phyloP scores from a whole-genome alignment of 2,113 vertebrate genomes.

The Eleginops maclovinus region DNA sequence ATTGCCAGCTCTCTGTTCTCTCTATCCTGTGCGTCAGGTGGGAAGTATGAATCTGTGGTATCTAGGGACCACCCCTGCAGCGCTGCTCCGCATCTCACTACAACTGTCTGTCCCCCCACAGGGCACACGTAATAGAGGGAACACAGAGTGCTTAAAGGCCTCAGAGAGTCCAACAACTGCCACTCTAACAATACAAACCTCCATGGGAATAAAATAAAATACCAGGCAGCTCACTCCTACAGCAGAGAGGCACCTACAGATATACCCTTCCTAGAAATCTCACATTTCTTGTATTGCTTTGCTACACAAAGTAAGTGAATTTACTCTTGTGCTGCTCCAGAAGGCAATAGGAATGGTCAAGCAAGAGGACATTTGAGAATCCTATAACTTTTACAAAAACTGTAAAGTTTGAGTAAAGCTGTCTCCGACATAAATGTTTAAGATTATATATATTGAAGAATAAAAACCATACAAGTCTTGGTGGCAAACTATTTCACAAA shows the following conservation, averaged over 20 bases:
- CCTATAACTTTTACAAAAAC: neutral
- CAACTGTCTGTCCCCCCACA: conserved; percentile 67
- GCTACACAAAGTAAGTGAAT: conserved; percentile 19
- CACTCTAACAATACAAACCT: conserved; percentile 62
- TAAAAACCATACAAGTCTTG: neutral
- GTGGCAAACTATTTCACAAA: neutral
- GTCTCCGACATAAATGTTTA: neutral
- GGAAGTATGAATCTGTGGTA: conserved; percentile 75
- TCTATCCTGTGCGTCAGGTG: conserved; percentile 72
- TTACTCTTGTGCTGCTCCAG: conserved; percentile 7
- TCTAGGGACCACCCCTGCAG: conserved; percentile 73
- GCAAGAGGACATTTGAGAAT: neutral
- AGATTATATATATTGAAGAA: neutral
- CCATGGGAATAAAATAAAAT: conserved; percentile 51
- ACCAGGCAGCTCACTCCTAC: conserved; percentile 32
- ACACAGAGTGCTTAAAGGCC: conserved; percentile 72
- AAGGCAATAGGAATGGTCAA: conserved; percentile 14
- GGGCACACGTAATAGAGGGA: conserved; percentile 64
- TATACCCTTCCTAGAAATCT: conserved; percentile 42
- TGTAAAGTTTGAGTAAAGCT: conserved; percentile 7
- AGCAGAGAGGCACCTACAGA: conserved; percentile 50
- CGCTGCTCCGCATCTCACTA: conserved; percentile 53
- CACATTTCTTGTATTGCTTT: conserved; percentile 42
- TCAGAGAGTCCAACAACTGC: conserved; percentile 69
- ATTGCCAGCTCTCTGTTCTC: conserved; percentile 79